phyloP scores from a whole-genome alignment of 2,797 vertebrate genomes.

The Tapirus indicus region DNA sequence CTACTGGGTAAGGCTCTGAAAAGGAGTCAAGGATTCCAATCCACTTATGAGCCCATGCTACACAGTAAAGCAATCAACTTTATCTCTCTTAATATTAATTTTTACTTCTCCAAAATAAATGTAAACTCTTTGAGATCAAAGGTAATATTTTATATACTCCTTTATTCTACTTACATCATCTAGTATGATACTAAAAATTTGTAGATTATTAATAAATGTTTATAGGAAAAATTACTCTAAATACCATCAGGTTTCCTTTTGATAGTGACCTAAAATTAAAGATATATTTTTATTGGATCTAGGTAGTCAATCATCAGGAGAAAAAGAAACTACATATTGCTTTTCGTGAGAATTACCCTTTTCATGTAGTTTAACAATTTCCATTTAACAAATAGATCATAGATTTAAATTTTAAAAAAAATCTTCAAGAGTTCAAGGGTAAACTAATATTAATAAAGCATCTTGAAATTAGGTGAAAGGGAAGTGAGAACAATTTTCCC shows the following conservation, averaged over 20 bases:
- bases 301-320: not conserved
- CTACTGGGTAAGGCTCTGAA: not conserved
- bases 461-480: not conserved
- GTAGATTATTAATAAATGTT: not conserved
- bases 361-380: not conserved
- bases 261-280: not conserved
- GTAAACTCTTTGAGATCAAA: not conserved
- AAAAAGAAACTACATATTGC: not conserved
- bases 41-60: not conserved
- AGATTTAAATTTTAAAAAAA: not conserved
- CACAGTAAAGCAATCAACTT: not conserved
- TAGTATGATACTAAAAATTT: not conserved
- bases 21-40: not conserved
- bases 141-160: not conserved
- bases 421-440: not conserved
- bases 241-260: not conserved
- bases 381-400: not conserved
- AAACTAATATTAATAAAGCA: not conserved
- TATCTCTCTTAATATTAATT: not conserved
- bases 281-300: not conserved
- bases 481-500: not conserved
- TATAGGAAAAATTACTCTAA: not conserved
- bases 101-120: constrained; percentile 27
- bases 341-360: not conserved
- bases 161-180: not conserved